Conservation (phyloP, 2,113 vertebrate genomes). For the Dipodomys ordii region DNA sequence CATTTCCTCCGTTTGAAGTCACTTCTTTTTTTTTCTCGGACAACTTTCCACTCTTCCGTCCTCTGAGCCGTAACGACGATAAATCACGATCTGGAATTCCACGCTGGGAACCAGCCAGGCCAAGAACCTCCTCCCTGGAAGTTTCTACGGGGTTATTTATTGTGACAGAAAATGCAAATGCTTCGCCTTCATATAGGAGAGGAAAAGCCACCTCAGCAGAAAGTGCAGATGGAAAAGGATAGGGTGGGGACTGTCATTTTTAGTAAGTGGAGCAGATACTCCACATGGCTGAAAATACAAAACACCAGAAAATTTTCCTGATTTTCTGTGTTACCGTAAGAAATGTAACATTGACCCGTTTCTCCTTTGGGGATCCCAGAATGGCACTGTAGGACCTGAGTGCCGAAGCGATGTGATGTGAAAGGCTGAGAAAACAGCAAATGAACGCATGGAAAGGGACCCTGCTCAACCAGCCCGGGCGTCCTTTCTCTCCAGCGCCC, state of each 20-base stretch:
- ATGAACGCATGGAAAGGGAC: background rate
- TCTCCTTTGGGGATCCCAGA: constrained; percentile 67
- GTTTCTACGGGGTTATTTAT: constrained; percentile 74
- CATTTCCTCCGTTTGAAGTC: constrained; percentile 16
- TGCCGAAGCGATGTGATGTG: background rate
- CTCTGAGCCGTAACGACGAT: background rate
- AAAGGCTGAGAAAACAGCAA: background rate
- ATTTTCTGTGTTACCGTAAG: constrained; percentile 72
- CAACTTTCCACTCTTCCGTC: background rate
- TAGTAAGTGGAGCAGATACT: constrained; percentile 79
- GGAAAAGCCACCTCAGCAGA: constrained; percentile 72
- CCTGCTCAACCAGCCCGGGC: background rate
- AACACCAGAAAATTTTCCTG: constrained; percentile 66
- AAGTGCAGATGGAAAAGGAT: constrained; percentile 61
- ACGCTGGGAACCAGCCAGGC: constrained; percentile 22
- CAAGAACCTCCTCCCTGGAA: constrained; percentile 60
- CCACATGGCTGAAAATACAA: constrained; percentile 57
- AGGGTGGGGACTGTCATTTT: constrained; percentile 61
- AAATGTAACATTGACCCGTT: constrained; percentile 77
- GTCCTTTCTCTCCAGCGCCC: background rate
- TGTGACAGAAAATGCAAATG: constrained; percentile 77
- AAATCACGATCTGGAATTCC: constrained; percentile 6
- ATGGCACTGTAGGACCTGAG: constrained; percentile 44
- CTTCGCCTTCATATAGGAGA: constrained; percentile 72
- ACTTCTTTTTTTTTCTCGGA: background rate